A percentile compares a stretch with the other conserved stretches of the same genome.
Evolutionary conservation across 1,140 invertebrate species (phyloP).

Genomic region (Drosophila asahinai): DNA sequence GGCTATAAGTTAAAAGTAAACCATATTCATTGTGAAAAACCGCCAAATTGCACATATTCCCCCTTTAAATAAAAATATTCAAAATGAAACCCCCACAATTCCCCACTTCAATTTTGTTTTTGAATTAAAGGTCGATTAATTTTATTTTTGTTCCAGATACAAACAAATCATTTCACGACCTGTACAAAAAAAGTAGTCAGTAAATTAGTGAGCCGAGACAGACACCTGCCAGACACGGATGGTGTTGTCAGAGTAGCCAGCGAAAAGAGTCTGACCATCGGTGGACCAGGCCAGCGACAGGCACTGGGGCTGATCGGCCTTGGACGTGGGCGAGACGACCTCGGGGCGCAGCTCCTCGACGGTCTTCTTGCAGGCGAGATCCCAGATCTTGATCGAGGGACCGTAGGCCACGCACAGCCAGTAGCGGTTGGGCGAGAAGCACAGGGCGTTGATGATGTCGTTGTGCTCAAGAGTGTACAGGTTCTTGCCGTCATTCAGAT

Average conservation of each 20-base stretch:
- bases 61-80: not conserved
- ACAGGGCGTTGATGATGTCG: conserved; percentile 98
- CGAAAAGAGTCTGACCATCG: conserved; percentile 99
- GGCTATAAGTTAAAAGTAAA: not conserved
- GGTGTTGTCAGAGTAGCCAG: conserved; percentile 99
- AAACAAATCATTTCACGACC: conserved; percentile 63
- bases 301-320: conserved; percentile 97
- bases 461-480: conserved; percentile 99
- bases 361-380: conserved; percentile 99
- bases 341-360: conserved; percentile 99
- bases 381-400: conserved; percentile 99
- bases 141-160: conserved; percentile 62
- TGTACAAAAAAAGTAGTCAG: conserved; percentile 34
- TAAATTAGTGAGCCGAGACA: conserved; percentile 87
- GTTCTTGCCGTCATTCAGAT: conserved; percentile 99
- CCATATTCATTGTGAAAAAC: not conserved
- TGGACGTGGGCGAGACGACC: conserved; percentile 91
- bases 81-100: not conserved
- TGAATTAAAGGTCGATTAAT: conserved; percentile 41
- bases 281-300: conserved; percentile 99
- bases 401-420: conserved; percentile 99
- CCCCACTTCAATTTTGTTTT: conserved; percentile 1
- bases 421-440: conserved; percentile 99
- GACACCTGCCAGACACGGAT: conserved; percentile 99
- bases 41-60: not conserved